Conservation (phyloP, 2,797 vertebrate species). For the Enteromius treurensis region DNA sequence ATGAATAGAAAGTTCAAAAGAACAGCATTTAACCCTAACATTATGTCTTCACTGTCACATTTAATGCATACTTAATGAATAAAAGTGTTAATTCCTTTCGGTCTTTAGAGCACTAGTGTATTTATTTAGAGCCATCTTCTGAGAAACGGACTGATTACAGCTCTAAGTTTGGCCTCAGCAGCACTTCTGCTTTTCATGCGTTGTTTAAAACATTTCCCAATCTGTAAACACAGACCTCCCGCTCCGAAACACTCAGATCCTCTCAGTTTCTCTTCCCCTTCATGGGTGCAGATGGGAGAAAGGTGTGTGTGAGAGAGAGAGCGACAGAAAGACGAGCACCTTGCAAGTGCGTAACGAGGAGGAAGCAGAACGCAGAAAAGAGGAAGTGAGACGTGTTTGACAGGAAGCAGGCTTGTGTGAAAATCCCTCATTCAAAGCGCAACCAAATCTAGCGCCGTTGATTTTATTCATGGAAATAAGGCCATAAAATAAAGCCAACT, state of each 20-base stretch:
- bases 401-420: conserved; percentile 71
- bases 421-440: conserved; percentile 52
- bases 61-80: neutral
- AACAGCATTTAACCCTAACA: neutral
- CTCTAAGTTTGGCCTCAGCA: conserved; percentile 3
- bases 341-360: conserved; percentile 49
- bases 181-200: conserved; percentile 57
- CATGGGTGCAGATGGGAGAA: conserved; percentile 38
- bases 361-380: conserved; percentile 64
- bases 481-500: neutral
- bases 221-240: conserved; percentile 13
- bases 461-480: conserved; percentile 3
- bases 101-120: neutral
- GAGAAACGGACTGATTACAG: conserved; percentile 35
- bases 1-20: neutral
- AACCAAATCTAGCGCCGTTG: conserved; percentile 29
- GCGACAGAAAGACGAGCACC: conserved; percentile 37
- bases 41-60: neutral
- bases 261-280: conserved; percentile 57
- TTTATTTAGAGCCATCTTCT: conserved; percentile 26
- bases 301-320: conserved; percentile 41
- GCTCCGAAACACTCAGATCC: conserved; percentile 43
- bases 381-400: conserved; percentile 75
- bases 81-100: neutral
- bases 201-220: conserved; percentile 53